Evolutionary conservation across 2,113 vertebrate species (phyloP), one percentile per base, ranked within the genome.

Genomic region (Podilymbus podiceps): DNA sequence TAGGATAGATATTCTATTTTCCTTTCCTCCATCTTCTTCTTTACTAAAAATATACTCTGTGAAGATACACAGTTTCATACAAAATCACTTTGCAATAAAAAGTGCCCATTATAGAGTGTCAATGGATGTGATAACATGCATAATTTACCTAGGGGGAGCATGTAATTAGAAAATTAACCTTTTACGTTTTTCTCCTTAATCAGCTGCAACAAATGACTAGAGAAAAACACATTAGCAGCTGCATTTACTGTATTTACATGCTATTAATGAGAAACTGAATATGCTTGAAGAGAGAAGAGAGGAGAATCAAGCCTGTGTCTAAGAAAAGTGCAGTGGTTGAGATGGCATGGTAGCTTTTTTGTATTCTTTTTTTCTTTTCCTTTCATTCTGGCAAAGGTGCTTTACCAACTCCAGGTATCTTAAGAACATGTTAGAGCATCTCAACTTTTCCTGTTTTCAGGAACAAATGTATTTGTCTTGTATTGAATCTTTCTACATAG

Each of bases 81-180:
- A 87, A 96, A 97, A 97, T 93, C 85, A 79, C 18, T 94, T 87
- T 91, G 94, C 55, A 95, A 93, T 88, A 95, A 95, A 95, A 93
- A 89, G 21, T 93, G 22, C 66, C 90, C 88, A 94, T 98, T 97
- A 93, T 50, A 67, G 64, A 86, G 92, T 96, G 86, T 93, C 97
- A 98, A 76, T 96, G 89, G 90, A 86, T 77, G 68, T 63, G 90
- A 89, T 96, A 97, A 91, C 44, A 67, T 69, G 86, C 74, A 95
- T 98, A 97, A 98, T 97, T 97, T 97, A 96, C 76, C 91, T 95
- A 49, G 7, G 31, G 63, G 69, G 66, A 97, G 59, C 88, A 94
- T 91, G 88, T 97, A 98, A 98, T 98, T 98, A 97, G 87, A 97
- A 98, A 97, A 98, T 97, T 98, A 98, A 97, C 97, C 95, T 98